phyloP scores from a whole-genome alignment of 1,140 invertebrate species.

The Streblospio benedicti region DNA sequence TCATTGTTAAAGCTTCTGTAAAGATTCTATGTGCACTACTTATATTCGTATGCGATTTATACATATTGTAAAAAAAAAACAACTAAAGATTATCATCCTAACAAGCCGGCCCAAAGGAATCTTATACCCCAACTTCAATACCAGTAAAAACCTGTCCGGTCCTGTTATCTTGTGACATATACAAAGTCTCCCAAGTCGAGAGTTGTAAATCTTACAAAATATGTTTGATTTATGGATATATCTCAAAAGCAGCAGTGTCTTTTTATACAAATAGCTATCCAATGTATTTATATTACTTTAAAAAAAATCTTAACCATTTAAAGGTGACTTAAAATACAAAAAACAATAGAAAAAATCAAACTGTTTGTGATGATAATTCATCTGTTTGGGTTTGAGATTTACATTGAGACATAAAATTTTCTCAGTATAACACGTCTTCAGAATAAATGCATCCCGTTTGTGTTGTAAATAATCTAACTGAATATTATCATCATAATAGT shows the following conservation, averaged over 20 bases:
- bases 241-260: too few species aligned
- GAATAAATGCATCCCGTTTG: neutral
- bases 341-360: too few species aligned
- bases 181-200: too few species aligned
- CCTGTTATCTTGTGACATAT: too few species aligned
- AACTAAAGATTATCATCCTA: neutral
- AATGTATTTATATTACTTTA: neutral
- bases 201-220: too few species aligned
- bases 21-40: neutral
- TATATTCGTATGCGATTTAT: neutral
- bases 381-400: neutral
- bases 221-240: too few species aligned
- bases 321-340: too few species aligned
- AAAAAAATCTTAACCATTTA: neutral
- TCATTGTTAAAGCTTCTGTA: neutral
- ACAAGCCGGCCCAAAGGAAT: neutral
- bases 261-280: too few species aligned
- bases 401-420: neutral
- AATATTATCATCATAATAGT: neutral
- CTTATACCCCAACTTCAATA: neutral
- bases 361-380: too few species aligned
- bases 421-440: neutral
- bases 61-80: neutral
- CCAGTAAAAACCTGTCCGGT: neutral
- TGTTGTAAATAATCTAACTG: neutral